Evolutionary conservation across 2,888 invertebrate genomes (phyloP).

Genomic region (Pammene fasciana): DNA sequence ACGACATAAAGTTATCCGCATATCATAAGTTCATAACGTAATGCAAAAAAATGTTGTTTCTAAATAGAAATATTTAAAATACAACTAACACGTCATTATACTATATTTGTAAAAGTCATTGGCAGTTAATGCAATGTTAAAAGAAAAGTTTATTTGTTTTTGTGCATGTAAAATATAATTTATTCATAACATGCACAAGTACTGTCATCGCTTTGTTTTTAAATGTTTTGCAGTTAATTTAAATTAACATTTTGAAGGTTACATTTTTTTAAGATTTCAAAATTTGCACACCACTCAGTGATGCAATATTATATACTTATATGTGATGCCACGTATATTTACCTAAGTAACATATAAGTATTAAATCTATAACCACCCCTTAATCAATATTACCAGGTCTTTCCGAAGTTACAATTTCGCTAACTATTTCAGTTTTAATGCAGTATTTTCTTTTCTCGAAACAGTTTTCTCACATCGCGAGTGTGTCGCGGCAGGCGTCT

Average conservation of each 20-base stretch:
- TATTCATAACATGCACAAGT: slow-evolving; percentile 16
- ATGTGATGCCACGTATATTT: too few relatives aligned
- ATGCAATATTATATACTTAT: too few relatives aligned
- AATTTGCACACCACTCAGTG: not conserved
- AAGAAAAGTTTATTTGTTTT: not conserved
- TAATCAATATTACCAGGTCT: slow-evolving; percentile 7
- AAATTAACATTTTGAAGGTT: not conserved
- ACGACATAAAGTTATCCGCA: too few relatives aligned
- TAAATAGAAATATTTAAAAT: too few relatives aligned
- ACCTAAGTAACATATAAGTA: too few relatives aligned
- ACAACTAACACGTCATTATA: too few relatives aligned
- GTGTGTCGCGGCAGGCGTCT: slow-evolving; percentile 61
- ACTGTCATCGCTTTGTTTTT: slow-evolving; percentile 18
- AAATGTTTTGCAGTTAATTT: not conserved
- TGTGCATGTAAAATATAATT: slow-evolving; percentile 4
- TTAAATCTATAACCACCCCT: not conserved
- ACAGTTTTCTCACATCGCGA: slow-evolving; percentile 57
- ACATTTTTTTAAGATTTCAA: not conserved
- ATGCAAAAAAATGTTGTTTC: too few relatives aligned
- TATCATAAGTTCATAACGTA: not conserved
- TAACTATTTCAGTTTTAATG: slow-evolving; percentile 24
- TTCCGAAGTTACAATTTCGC: slow-evolving; percentile 1
- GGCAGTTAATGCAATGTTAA: not conserved
- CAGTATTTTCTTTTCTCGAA: slow-evolving; percentile 37
- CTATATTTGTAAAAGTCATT: not conserved